Evolutionary conservation across 2,888 invertebrate species (phyloP).

Genomic region (Lochmaea capreae): DNA sequence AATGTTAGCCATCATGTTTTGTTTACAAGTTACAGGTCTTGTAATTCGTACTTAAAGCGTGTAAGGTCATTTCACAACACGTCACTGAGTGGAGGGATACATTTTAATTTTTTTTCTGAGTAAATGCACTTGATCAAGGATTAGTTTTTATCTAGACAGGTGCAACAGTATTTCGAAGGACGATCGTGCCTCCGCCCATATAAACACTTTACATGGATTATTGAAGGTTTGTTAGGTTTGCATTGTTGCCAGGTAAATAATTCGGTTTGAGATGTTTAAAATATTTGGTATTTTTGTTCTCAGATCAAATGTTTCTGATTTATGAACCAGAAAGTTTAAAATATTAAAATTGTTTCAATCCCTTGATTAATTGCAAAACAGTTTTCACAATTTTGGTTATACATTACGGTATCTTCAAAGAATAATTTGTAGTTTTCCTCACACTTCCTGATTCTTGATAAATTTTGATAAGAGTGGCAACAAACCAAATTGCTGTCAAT

Average conservation of each 20-base stretch:
- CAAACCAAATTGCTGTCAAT: not conserved
- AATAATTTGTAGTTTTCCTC: not conserved
- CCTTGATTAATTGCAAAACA: too few species aligned
- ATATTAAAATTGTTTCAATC: not conserved
- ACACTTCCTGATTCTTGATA: not conserved
- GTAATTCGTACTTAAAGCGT: conserved; percentile 9
- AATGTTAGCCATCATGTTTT: conserved; percentile 31
- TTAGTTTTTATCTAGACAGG: conserved; percentile 46
- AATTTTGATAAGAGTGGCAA: not conserved
- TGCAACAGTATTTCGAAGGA: conserved; percentile 45
- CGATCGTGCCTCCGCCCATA: conserved; percentile 50
- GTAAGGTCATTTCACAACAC: conserved; percentile 26
- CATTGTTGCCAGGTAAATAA: conserved; percentile 3
- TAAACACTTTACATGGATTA: conserved; percentile 37
- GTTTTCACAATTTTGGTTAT: not conserved
- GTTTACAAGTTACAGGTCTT: conserved; percentile 31
- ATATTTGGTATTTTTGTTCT: not conserved
- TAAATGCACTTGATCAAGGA: conserved; percentile 46
- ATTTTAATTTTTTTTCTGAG: conserved; percentile 20
- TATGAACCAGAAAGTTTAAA: not conserved
- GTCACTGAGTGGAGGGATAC: conserved; percentile 17
- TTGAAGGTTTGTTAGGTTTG: conserved; percentile 1
- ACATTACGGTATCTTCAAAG: not conserved
- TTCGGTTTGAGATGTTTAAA: not conserved
- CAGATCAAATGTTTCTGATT: not conserved